phyloP scores from a whole-genome alignment of 1,140 invertebrate genomes.

The Procambarus clarkii region DNA sequence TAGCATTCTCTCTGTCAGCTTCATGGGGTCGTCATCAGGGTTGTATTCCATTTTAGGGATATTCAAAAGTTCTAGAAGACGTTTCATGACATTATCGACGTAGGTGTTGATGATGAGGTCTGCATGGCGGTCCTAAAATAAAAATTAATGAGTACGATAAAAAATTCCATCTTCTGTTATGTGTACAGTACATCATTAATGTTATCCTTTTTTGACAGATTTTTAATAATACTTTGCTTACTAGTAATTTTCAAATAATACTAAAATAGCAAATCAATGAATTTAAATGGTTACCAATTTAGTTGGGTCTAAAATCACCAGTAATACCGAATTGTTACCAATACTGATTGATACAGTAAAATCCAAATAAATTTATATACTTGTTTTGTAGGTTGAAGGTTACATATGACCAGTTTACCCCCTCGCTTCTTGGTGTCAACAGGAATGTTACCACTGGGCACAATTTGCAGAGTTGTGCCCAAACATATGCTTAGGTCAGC shows the following conservation, averaged over 20 bases:
- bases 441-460: constrained; percentile 96
- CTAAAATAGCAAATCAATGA: too few species aligned
- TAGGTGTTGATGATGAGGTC: constrained; percentile 92
- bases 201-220: too few species aligned
- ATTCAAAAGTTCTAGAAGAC: constrained; percentile 84
- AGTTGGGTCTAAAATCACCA: too few species aligned
- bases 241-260: too few species aligned
- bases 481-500: constrained; percentile 95
- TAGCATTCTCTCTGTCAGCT: constrained; percentile 65
- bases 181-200: too few species aligned
- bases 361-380: constrained; percentile 77
- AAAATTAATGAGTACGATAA: not conserved
- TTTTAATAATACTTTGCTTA: too few species aligned
- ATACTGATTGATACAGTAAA: too few species aligned
- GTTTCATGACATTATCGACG: constrained; percentile 89
- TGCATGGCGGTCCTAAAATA: constrained; percentile 89
- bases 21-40: constrained; percentile 80
- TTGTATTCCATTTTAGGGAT: constrained; percentile 85
- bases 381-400: constrained; percentile 96
- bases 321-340: too few species aligned
- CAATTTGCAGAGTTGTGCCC: constrained; percentile 97
- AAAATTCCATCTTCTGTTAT: too few species aligned
- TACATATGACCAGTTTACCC: constrained; percentile 94
- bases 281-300: too few species aligned
- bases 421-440: constrained; percentile 88